Evolutionary conservation across 2,797 vertebrate species (phyloP).

Genomic region (Myotis myotis): DNA sequence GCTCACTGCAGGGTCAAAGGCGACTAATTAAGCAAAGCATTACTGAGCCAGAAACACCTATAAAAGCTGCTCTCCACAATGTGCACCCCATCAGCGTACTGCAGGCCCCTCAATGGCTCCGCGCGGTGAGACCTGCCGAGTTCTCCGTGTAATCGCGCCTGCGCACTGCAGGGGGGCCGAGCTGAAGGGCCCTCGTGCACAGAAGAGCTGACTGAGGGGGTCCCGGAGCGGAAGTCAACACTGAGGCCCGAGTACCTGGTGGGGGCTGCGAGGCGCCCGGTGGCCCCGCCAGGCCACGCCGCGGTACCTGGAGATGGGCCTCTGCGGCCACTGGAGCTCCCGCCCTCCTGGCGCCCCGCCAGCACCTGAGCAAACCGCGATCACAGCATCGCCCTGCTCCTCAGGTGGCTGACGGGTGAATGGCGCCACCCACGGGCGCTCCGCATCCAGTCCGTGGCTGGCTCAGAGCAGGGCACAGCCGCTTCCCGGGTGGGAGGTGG

Average conservation of each 20-base stretch:
- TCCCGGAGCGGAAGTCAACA: background rate
- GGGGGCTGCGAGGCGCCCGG: fast-evolving
- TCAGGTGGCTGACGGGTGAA: fast-evolving
- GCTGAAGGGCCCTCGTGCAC: background rate
- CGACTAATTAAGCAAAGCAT: background rate
- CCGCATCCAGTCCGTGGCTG: fast-evolving
- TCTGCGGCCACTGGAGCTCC: fast-evolving
- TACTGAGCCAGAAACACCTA: background rate
- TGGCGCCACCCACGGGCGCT: too few relatives aligned
- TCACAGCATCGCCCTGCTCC: too few relatives aligned
- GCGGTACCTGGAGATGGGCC: fast-evolving
- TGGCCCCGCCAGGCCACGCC: fast-evolving
- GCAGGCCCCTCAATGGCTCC: background rate
- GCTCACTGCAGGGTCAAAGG: constrained; percentile 7
- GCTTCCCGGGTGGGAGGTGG: background rate
- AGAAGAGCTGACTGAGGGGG: background rate
- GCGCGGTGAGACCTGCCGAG: too few relatives aligned
- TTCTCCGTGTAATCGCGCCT: too few relatives aligned
- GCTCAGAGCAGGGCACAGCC: fast-evolving
- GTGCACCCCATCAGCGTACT: background rate
- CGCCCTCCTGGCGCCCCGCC: background rate
- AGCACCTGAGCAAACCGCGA: fast-evolving
- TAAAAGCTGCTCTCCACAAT: background rate
- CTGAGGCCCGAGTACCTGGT: fast-evolving
- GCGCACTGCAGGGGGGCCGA: background rate